These are phyloP conservation scores for Solenodon paradoxus DNA, from an alignment of 2,113 vertebrate genomes.

Conservation along the genomic window DNA sequence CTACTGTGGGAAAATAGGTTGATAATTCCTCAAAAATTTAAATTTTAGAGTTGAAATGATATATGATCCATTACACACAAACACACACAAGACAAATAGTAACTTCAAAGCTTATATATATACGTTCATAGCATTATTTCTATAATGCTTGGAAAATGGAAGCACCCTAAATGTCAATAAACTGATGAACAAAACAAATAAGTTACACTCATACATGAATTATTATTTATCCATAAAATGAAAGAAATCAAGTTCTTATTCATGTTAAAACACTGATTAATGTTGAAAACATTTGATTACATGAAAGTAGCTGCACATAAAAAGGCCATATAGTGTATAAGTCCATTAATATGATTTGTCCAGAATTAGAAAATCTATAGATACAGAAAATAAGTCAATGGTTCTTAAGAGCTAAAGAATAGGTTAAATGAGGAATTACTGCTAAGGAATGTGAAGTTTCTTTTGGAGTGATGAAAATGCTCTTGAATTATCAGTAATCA, in stretches of 20 bases:
- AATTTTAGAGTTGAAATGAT: not conserved
- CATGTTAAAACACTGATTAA: not conserved
- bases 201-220: not conserved
- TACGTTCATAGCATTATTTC: not conserved
- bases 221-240: not conserved
- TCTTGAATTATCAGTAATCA: not conserved
- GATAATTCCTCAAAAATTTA: not conserved
- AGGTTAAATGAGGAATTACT: not conserved
- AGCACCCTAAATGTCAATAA: not conserved
- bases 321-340: not conserved
- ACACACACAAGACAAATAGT: not conserved
- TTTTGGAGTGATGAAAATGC: not conserved
- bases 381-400: not conserved
- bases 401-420: not conserved
- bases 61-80: not conserved
- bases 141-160: not conserved
- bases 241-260: not conserved
- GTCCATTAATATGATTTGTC: not conserved
- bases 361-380: not conserved
- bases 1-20: not conserved
- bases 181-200: not conserved
- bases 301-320: not conserved
- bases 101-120: not conserved
- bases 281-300: not conserved
- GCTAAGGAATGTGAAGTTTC: not conserved